Base-by-base conservation (phyloP, 2,113 vertebrate genomes). In the Rhegmatorhina hoffmannsi region DNA sequence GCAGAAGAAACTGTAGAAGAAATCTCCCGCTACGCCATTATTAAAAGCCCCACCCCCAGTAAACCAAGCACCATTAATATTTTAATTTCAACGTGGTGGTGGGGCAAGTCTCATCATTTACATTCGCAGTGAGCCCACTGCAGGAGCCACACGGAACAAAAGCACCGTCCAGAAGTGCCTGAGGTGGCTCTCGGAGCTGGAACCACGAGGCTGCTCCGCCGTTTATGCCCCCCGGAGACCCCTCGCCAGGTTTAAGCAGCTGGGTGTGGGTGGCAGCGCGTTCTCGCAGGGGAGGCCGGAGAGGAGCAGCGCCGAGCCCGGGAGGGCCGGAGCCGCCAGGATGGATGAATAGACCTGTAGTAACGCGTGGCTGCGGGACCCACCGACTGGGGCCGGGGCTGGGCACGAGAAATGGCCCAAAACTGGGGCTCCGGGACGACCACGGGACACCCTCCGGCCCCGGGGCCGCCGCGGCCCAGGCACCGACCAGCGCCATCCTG, bases 141-240 rank as follows among this genome's bases (percentile, higher is more conserved):
- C 55, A 43, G 17, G 14, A 72, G 25, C 7, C 13, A 31, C 6
- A 7, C 2, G 55, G 16, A 38, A 56, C 1, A 0, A 29, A 38
- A 20, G 25, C 29, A 5, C 24, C 31, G 59, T 20, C 59, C 5
- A 8, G 7, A 4, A 4, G 4, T 9, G 44, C 20, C 40, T 4
- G 19, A 40, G 34, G 29, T 8, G 29, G 12, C 13, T 47, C 56
- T 10, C 5, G 19, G 10, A 2, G 28, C 56, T 13, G 49, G 23
- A 13, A 33, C 4, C 20, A 17, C 0, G 4, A 56, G 12, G 11
- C 0, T 21, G 44, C 26, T 44, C 18, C 34, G 40, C 59, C 20
- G 33, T 13, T 1, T 6, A 7, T 2, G 14, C 38, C 4, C 68
- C 29, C 44, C 64, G 6, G 20, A 55, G 5, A 2, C 26, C 31